Evolutionary conservation across 2,797 vertebrate genomes (phyloP).

Genomic region (Chaetodon trifasciatus): DNA sequence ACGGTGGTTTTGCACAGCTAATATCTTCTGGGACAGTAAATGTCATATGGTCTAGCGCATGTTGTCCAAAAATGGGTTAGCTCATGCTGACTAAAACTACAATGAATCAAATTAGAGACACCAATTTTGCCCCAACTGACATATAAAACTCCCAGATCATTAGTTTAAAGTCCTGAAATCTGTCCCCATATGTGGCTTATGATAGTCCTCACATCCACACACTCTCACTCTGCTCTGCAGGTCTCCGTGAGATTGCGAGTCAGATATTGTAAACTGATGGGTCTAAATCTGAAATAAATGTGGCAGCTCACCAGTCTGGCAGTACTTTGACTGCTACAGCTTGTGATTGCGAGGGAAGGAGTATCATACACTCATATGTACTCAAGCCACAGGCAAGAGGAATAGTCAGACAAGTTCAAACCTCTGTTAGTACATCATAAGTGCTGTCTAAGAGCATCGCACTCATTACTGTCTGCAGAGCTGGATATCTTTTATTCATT

Average conservation of each 20-base stretch:
- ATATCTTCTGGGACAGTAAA: constrained; percentile 45
- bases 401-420: constrained; percentile 59
- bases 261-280: constrained; percentile 46
- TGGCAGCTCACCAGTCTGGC: constrained; percentile 50
- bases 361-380: constrained; percentile 43
- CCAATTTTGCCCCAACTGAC: constrained; percentile 8
- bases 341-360: constrained; percentile 47
- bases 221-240: constrained; percentile 13
- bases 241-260: constrained; percentile 14
- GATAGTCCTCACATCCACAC: constrained; percentile 10
- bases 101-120: constrained; percentile 33
- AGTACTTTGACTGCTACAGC: constrained; percentile 54
- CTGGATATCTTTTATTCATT: constrained; percentile 66
- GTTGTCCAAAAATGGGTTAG: constrained; percentile 34
- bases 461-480: constrained; percentile 53
- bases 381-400: constrained; percentile 51
- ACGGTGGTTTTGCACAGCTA: constrained; percentile 38
- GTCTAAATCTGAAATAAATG: constrained; percentile 44
- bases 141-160: neutral
- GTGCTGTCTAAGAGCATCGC: constrained; percentile 65
- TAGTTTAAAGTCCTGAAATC: constrained; percentile 1
- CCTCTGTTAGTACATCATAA: constrained; percentile 67
- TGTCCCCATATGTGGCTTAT: neutral
- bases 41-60: constrained; percentile 22
- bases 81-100: constrained; percentile 14